Percentiles rank a stretch among this genome's conserved stretches.
These are phyloP conservation scores for Cantharis flavilabris DNA, from an alignment of 2,888 invertebrate genomes.

Conservation along the genomic window DNA sequence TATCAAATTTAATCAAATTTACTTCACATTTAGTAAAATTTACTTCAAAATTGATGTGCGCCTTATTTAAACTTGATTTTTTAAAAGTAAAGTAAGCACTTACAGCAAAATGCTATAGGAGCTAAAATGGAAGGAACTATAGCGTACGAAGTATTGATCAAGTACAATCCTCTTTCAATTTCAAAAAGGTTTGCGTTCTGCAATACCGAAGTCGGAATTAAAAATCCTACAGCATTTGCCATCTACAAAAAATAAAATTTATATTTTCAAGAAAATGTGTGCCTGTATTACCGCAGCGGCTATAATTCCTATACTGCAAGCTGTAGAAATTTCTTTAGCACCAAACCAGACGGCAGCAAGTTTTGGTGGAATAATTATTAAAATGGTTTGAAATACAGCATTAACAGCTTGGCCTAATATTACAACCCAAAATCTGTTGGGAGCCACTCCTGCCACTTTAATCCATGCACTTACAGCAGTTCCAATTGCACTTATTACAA, in stretches of 20 bases:
- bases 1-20: too few species aligned
- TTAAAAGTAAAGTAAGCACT: neutral
- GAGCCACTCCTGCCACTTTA: conserved; percentile 82
- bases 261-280: neutral
- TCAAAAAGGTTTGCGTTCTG: neutral
- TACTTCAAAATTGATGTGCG: too few species aligned
- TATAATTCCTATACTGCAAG: conserved; percentile 96
- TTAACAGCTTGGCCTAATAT: conserved; percentile 87
- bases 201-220: conserved; percentile 57
- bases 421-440: conserved; percentile 82
- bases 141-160: neutral
- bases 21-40: too few species aligned
- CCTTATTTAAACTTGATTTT: too few species aligned
- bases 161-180: neutral
- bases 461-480: conserved; percentile 88
- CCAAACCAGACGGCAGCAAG: conserved; percentile 98
- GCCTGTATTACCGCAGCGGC: conserved; percentile 66
- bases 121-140: neutral
- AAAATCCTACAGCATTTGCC: conserved; percentile 88
- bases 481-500: conserved; percentile 78
- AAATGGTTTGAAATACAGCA: conserved; percentile 85
- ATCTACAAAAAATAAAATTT: conserved; percentile 63
- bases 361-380: conserved; percentile 86
- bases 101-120: neutral
- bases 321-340: conserved; percentile 93